These are phyloP conservation scores for Pharmacophagus antenor DNA, from an alignment of 2,888 invertebrate species.

Conservation along the genomic window DNA sequence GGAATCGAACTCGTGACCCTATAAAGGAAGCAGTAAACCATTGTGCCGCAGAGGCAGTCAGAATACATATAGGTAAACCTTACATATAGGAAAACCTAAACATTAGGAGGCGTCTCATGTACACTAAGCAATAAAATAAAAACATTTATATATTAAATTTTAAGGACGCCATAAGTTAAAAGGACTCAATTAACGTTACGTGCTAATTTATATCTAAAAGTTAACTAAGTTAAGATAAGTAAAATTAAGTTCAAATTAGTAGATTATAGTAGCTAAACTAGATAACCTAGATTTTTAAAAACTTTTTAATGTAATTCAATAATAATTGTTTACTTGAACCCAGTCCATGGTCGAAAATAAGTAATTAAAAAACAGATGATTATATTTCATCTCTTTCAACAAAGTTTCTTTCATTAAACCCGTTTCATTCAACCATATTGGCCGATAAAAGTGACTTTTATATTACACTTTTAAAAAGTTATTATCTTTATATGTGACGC, in stretches of 20 bases:
- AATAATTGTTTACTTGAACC: not conserved
- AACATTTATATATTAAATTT: not conserved
- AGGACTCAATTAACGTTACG: not conserved
- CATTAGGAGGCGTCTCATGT: not conserved
- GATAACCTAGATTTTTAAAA: not conserved
- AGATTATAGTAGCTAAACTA: too few species aligned
- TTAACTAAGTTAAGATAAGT: too few species aligned
- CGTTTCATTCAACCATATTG: not conserved
- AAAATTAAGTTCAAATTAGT: too few species aligned
- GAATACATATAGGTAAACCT: not conserved
- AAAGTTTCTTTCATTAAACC: too few species aligned
- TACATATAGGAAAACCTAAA: not conserved
- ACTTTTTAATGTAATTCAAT: too few species aligned
- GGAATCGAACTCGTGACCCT: too few species aligned
- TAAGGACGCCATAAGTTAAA: not conserved
- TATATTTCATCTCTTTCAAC: too few species aligned
- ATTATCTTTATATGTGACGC: not conserved
- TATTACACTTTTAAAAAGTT: conserved; percentile 2
- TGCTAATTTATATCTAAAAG: not conserved
- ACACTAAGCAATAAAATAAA: not conserved
- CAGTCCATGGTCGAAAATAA: not conserved
- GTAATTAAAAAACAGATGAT: not conserved
- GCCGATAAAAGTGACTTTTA: not conserved
- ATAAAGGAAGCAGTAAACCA: too few species aligned
- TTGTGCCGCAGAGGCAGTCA: too few species aligned